These are phyloP conservation scores for Centroberyx gerrardi DNA, from an alignment of 2,797 vertebrate genomes.

Conservation along the genomic window DNA sequence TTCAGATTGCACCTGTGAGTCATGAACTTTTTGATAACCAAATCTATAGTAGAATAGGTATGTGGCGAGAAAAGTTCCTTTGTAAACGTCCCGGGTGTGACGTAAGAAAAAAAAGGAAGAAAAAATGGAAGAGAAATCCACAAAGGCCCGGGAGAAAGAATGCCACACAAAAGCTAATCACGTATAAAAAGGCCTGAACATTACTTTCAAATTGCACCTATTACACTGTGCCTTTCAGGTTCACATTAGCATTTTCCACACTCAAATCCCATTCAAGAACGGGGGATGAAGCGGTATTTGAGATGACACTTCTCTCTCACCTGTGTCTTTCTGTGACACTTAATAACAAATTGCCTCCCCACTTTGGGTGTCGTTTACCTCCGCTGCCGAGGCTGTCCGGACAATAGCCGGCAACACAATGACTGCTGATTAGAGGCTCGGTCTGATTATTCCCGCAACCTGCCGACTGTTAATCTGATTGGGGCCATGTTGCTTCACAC, in stretches of 20 bases:
- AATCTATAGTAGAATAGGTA: not conserved
- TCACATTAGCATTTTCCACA: conserved; percentile 40
- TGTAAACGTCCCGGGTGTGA: not conserved
- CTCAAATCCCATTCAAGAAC: not conserved
- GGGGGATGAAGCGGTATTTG: not conserved
- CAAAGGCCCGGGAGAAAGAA: conserved; percentile 5
- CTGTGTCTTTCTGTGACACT: conserved; percentile 34
- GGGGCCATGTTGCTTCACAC: conserved; percentile 20
- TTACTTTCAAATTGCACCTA: conserved; percentile 62
- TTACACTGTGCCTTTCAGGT: conserved; percentile 40
- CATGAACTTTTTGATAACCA: conserved; percentile 12
- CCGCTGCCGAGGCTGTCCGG: conserved; percentile 23
- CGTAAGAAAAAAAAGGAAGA: conserved; percentile 12
- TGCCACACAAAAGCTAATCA: conserved; percentile 67
- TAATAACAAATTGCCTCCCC: conserved; percentile 33
- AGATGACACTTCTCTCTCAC: conserved; percentile 22
- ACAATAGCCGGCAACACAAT: conserved; percentile 66
- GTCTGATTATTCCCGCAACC: conserved; percentile 62
- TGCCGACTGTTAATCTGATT: conserved; percentile 56
- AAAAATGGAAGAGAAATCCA: conserved; percentile 41
- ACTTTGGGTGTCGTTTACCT: conserved; percentile 52
- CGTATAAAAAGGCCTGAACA: conserved; percentile 45
- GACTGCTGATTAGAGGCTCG: conserved; percentile 63
- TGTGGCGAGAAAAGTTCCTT: conserved; percentile 2
- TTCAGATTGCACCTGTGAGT: conserved; percentile 22